Base-by-base conservation (phyloP, 1,140 invertebrate genomes). In the Heliconius melpomene region DNA sequence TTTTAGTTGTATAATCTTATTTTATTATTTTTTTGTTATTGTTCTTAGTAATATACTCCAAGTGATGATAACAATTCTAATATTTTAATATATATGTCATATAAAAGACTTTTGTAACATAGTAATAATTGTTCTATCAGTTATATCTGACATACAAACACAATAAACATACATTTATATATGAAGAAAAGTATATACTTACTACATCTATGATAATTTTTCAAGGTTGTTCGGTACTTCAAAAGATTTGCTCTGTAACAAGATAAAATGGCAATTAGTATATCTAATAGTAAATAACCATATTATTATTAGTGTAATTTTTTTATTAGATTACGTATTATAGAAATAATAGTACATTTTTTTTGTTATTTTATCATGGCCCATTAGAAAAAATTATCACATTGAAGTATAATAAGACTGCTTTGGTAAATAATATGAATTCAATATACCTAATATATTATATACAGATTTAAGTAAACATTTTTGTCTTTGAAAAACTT, bases 251-350 rank as follows among this genome's bases (percentile, higher is more conserved):
- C 26, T 66, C 60, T 29, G n/a, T 16, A 66, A 29, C 26, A 66
- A 26, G 60, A 66, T 66, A 66, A 66, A 66, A 66, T 6, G 60
- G 60, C 23, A 66, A 66, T 66, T 66, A 23, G 60, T 66, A 66
- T 66, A 66, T 66, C 60, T 66, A 26, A 66, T 66, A 66, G 26
- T 66, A 66, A 66, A 66, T 66, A 66, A 29, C 2, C 3, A 29
- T 66, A 66, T 66, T 29, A 66, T 66, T 66, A 26, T 66, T 13
- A 6, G 0, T 26, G 26, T 66, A 26, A 13, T 13, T 29, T 29
- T 13, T 13, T 3, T 66, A 66, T 5, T 26, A 66, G 9, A 66
- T 66, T 66, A 66, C 26, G 13, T 66, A 23, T 66, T 66, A 29
- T 66, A 29, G 60, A 66, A 66, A 66, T 66, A 66, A 66, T 66